Evolutionary conservation across 2,888 invertebrate genomes (phyloP).

Genomic region (Saturnia pavonia): DNA sequence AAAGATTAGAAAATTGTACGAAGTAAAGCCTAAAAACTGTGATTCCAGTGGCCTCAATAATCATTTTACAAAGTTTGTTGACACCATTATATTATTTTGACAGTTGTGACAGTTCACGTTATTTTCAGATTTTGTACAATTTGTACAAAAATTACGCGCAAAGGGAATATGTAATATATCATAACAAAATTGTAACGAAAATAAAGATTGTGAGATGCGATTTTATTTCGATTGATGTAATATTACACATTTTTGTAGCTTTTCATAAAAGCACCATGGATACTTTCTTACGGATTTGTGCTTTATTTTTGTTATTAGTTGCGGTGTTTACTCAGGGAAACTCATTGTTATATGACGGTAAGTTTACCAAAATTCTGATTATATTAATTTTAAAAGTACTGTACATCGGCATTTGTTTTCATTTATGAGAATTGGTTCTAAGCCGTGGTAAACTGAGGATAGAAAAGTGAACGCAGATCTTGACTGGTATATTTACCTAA

Average conservation of each 20-base stretch:
- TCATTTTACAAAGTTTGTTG: no score
- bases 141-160: no score
- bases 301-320: slow-evolving; percentile 40
- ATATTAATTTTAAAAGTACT: background rate
- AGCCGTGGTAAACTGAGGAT: no score
- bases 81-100: background rate
- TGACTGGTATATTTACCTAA: background rate
- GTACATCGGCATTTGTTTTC: background rate
- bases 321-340: slow-evolving; percentile 39
- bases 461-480: background rate
- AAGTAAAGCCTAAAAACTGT: background rate
- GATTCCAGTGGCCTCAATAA: background rate
- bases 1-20: no score
- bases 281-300: background rate
- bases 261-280: background rate
- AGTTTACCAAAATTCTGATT: slow-evolving; percentile 29
- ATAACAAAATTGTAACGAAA: no score
- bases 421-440: background rate
- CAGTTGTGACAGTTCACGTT: background rate
- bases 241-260: background rate
- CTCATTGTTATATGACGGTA: slow-evolving; percentile 61
- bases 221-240: background rate
- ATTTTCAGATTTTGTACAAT: background rate
- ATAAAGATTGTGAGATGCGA: no score
- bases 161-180: no score